A percentile compares a stretch with the other conserved stretches of the same genome.
phyloP scores from a whole-genome alignment of 2,113 vertebrate genomes.

The Pseudolaguvia tuberculata region DNA sequence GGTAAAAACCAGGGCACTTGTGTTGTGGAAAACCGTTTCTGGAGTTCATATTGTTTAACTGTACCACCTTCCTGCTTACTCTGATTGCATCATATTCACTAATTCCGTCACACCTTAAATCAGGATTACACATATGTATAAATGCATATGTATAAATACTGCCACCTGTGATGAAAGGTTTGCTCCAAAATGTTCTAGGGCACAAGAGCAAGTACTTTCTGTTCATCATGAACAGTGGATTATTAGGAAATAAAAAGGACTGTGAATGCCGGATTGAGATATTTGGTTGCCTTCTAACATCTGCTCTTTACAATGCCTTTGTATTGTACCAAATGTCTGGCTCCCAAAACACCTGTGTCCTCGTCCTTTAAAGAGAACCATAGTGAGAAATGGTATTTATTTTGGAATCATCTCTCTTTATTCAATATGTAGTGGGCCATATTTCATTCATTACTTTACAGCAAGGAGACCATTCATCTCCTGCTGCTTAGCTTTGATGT shows the following conservation, averaged over 20 bases:
- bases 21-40: conserved; percentile 21
- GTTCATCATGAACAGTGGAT: not conserved
- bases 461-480: not conserved
- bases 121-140: not conserved
- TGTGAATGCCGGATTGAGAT: not conserved
- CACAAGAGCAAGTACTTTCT: not conserved
- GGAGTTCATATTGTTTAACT: conserved; percentile 8
- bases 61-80: conserved; percentile 8
- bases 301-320: not conserved
- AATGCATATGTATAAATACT: not conserved
- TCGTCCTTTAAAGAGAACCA: not conserved
- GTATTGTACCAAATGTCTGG: not conserved
- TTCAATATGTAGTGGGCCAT: not conserved
- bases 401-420: not conserved
- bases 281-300: not conserved
- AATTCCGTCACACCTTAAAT: not conserved
- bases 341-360: not conserved
- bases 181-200: not conserved
- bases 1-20: conserved; percentile 36
- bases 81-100: not conserved
- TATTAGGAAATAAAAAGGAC: not conserved
- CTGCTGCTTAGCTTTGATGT: not conserved
- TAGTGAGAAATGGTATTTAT: not conserved
- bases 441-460: not conserved
- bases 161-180: not conserved